phyloP scores from a whole-genome alignment of 2,888 invertebrate genomes.

The Xanthorhoe designata region DNA sequence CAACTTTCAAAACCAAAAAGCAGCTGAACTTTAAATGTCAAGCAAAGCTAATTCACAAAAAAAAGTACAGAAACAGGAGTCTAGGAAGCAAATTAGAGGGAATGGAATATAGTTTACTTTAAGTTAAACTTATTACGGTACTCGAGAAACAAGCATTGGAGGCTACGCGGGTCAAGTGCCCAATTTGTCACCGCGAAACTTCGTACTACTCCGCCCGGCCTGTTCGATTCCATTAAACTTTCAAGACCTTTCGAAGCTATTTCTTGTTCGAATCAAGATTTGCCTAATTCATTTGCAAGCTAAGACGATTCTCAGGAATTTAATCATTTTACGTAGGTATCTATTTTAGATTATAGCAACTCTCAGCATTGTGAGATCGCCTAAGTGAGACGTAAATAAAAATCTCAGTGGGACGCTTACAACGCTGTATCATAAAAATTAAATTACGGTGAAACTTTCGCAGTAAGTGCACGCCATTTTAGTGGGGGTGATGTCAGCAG shows the following conservation, averaged over 20 bases:
- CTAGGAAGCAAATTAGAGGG: constrained; percentile 79
- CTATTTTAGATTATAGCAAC: neutral
- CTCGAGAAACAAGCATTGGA: constrained; percentile 81
- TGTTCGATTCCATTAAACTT: constrained; percentile 86
- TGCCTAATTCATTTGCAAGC: constrained; percentile 76
- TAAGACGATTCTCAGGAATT: constrained; percentile 46
- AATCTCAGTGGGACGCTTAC: constrained; percentile 74
- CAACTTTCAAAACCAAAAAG: constrained; percentile 1
- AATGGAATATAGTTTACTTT: constrained; percentile 85
- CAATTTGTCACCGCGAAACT: constrained; percentile 85
- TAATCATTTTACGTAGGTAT: neutral
- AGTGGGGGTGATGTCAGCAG: constrained; percentile 57
- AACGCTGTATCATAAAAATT: constrained; percentile 84
- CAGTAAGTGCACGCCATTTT: constrained; percentile 81
- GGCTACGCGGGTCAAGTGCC: constrained; percentile 84
- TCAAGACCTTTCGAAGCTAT: constrained; percentile 84
- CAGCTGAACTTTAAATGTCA: constrained; percentile 1
- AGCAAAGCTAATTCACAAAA: constrained; percentile 42
- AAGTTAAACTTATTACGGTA: constrained; percentile 85
- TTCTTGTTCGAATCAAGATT: constrained; percentile 82
- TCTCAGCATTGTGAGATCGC: constrained; percentile 47
- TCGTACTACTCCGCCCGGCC: constrained; percentile 76
- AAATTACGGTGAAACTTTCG: constrained; percentile 82
- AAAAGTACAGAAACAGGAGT: constrained; percentile 66
- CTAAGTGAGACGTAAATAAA: constrained; percentile 68